Conservation (phyloP, 2,797 vertebrate genomes). For the Morus bassanus region DNA sequence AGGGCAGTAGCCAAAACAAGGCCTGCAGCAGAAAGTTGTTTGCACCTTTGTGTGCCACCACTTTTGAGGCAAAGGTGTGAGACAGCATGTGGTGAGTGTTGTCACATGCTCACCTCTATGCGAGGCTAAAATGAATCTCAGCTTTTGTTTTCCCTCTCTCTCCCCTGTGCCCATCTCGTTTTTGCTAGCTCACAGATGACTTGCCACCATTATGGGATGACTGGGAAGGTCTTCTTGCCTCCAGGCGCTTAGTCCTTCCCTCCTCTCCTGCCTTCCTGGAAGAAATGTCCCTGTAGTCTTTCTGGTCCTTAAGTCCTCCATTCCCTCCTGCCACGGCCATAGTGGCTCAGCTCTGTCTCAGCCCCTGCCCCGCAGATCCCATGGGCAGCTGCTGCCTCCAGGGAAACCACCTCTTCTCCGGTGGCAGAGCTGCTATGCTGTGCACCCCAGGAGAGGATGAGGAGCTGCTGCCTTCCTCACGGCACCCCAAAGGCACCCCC, state of each 20-base stretch:
- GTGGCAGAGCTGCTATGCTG: not conserved
- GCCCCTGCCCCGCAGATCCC: not conserved
- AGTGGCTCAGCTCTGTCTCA: fast-evolving
- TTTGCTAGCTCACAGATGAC: not conserved
- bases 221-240: not conserved
- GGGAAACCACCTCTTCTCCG: fast-evolving
- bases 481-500: not conserved
- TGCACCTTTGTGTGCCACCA: not conserved
- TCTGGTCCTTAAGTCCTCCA: not conserved
- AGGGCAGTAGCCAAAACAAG: not conserved
- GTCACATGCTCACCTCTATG: not conserved
- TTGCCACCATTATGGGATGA: not conserved
- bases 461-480: not conserved
- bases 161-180: fast-evolving
- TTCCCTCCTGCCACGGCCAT: fast-evolving
- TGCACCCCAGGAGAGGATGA: not conserved
- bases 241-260: not conserved
- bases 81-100: not conserved
- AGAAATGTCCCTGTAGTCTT: not conserved
- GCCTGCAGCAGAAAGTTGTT: not conserved
- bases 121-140: not conserved
- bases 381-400: not conserved
- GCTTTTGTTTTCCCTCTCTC: not conserved
- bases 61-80: not conserved
- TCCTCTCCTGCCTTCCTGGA: not conserved